Conservation (phyloP, 2,797 vertebrate species). For the Sternotherus odoratus region DNA sequence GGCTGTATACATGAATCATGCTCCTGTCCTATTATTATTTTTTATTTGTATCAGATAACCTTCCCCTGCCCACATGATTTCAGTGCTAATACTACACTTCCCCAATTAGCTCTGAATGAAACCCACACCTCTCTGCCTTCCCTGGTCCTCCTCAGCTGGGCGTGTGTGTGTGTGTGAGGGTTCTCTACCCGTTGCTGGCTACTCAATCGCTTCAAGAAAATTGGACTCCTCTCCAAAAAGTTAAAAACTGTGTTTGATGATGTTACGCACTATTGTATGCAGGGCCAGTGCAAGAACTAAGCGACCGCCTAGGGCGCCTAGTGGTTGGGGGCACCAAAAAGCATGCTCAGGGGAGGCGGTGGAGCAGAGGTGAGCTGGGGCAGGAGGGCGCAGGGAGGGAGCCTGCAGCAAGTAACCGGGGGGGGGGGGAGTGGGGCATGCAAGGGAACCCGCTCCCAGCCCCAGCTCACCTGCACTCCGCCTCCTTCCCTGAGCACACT, state of each 20-base stretch:
- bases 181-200: neutral
- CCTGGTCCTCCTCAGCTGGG: neutral
- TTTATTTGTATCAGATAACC: neutral
- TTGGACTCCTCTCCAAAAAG: neutral
- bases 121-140: neutral
- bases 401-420: accelerated
- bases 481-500: too few relatives aligned
- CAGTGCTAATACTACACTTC: neutral
- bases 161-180: too few relatives aligned
- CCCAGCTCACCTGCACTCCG: too few relatives aligned
- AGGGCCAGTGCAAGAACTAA: too few relatives aligned
- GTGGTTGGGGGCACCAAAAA: too few relatives aligned
- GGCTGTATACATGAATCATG: neutral
- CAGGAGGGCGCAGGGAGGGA: neutral
- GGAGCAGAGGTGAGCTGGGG: too few relatives aligned
- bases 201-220: neutral
- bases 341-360: too few relatives aligned
- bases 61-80: neutral
- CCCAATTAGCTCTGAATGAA: neutral
- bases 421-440: neutral
- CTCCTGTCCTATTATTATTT: neutral
- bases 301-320: too few relatives aligned
- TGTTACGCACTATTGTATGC: neutral
- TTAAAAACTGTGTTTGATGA: accelerated
- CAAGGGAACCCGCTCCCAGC: too few relatives aligned